Evolutionary conservation across 2,797 vertebrate genomes (phyloP).

Genomic region (Falco novaeseelandiae): DNA sequence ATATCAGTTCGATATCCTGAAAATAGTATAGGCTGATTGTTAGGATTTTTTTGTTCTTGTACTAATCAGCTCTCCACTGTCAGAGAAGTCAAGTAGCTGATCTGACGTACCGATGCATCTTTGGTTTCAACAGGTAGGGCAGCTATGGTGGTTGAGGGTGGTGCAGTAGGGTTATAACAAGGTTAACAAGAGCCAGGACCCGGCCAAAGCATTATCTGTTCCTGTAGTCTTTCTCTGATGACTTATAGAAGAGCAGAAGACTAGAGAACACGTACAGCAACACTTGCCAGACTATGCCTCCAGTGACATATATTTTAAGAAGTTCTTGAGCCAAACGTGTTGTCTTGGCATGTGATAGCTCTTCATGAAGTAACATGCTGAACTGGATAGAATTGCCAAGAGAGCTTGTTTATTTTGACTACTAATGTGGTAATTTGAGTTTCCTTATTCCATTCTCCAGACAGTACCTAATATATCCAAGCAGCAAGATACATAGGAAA

Average conservation of each 20-base stretch:
- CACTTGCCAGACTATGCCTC: background rate
- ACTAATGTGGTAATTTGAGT: background rate
- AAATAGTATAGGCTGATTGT: background rate
- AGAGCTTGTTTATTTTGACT: background rate
- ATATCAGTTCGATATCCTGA: background rate
- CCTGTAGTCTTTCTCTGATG: background rate
- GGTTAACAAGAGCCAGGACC: background rate
- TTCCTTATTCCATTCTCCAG: conserved; percentile 10
- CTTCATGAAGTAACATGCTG: background rate
- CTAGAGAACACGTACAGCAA: background rate
- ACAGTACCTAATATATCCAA: background rate
- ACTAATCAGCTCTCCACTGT: background rate
- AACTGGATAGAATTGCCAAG: background rate
- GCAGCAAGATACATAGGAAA: background rate
- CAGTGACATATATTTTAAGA: background rate
- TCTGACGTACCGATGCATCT: background rate
- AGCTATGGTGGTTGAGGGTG: background rate
- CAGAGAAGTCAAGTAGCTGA: background rate
- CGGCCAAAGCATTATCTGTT: background rate
- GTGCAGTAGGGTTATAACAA: background rate
- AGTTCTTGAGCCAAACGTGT: background rate
- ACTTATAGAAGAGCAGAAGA: background rate
- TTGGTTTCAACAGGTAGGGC: background rate
- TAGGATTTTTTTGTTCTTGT: background rate
- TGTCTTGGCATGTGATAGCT: background rate